These are phyloP conservation scores for Hoplodrina ambigua DNA, from an alignment of 2,888 invertebrate genomes.

Conservation along the genomic window DNA sequence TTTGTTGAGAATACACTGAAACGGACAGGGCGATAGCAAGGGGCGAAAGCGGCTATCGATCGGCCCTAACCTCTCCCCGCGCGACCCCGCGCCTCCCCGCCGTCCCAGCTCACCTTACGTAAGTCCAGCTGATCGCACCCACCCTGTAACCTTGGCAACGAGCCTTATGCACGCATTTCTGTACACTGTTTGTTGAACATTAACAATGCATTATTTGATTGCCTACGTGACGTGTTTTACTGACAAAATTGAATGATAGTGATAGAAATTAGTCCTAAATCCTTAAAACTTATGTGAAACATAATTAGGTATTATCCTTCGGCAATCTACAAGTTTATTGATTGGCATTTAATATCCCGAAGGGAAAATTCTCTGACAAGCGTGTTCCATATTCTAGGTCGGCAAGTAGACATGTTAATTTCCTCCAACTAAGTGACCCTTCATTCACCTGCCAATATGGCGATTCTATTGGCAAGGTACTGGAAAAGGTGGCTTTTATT, in stretches of 20 bases:
- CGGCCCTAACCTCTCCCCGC: slow-evolving; percentile 83
- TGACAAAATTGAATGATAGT: slow-evolving; percentile 9
- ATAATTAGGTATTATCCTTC: background rate
- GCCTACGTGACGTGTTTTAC: slow-evolving; percentile 1
- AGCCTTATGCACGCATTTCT: slow-evolving; percentile 80
- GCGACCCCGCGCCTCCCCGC: slow-evolving; percentile 66
- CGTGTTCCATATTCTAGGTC: slow-evolving; percentile 61
- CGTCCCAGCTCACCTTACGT: slow-evolving; percentile 84
- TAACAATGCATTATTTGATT: slow-evolving; percentile 43
- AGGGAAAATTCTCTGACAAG: slow-evolving; percentile 57
- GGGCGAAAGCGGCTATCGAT: slow-evolving; percentile 87
- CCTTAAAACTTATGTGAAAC: slow-evolving; percentile 1
- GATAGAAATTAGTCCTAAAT: background rate
- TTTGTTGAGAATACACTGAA: slow-evolving; percentile 76
- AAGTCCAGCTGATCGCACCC: slow-evolving; percentile 89
- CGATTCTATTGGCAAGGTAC: slow-evolving; percentile 3
- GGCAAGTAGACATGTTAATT: slow-evolving; percentile 75
- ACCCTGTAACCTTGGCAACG: slow-evolving; percentile 89
- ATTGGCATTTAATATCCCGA: slow-evolving; percentile 28
- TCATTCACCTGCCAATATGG: slow-evolving; percentile 52
- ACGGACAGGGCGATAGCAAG: slow-evolving; percentile 80
- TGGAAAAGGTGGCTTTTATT: background rate
- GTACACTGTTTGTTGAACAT: slow-evolving; percentile 58
- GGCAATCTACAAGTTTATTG: slow-evolving; percentile 22
- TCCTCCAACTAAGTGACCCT: slow-evolving; percentile 69